Percentiles rank a stretch among this genome's conserved stretches.
Evolutionary conservation across 2,888 invertebrate genomes (phyloP).

Genomic region (Helicoverpa assulta): DNA sequence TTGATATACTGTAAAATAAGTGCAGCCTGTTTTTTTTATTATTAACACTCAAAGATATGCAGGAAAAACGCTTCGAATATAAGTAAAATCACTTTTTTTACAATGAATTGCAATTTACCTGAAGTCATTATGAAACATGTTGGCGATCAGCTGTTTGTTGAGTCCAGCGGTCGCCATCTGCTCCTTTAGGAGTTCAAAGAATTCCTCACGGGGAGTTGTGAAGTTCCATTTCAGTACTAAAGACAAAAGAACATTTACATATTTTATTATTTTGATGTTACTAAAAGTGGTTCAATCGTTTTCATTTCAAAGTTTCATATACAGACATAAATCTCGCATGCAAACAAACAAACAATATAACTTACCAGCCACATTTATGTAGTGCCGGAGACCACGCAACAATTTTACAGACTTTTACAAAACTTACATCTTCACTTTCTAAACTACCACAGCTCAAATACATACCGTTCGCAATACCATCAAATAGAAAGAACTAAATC

Average conservation of each 20-base stretch:
- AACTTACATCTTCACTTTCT: no score
- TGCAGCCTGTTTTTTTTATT: no score
- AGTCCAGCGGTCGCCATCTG: slow-evolving; percentile 97
- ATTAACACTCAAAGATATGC: no score
- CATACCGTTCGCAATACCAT: background rate
- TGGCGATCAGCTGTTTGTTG: slow-evolving; percentile 95
- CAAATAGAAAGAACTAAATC: background rate
- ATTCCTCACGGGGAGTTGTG: slow-evolving; percentile 97
- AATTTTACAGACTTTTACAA: no score
- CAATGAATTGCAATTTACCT: slow-evolving; percentile 81
- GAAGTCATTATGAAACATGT: slow-evolving; percentile 98
- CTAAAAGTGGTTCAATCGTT: background rate
- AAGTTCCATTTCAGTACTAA: slow-evolving; percentile 98
- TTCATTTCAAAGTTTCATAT: background rate
- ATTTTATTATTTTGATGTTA: no score
- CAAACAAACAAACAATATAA: background rate
- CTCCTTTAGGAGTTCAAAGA: slow-evolving; percentile 96
- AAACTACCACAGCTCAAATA: background rate
- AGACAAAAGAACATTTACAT: slow-evolving; percentile 4
- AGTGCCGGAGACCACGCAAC: background rate
- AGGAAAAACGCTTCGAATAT: no score
- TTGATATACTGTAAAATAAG: no score
- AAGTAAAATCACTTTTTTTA: no score
- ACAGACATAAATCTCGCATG: slow-evolving; percentile 2
- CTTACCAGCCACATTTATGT: background rate